These are phyloP conservation scores for Drosophila buzzatii DNA, from an alignment of 2,888 invertebrate genomes.

Conservation along the genomic window DNA sequence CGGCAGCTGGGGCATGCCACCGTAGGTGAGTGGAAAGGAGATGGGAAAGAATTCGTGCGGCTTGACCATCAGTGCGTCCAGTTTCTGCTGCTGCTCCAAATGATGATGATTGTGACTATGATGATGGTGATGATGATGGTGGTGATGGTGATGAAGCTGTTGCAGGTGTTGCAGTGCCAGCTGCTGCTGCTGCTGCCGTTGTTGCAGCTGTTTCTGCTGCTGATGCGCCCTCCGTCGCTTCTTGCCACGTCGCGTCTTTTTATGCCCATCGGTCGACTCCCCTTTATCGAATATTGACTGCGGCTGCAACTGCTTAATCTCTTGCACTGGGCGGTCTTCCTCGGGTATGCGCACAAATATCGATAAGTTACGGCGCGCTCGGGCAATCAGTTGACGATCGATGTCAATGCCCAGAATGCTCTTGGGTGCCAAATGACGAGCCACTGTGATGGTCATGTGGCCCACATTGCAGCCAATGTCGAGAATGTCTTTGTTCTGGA, in stretches of 20 bases:
- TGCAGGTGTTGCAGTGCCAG: slow-evolving; percentile 30
- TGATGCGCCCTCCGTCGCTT: slow-evolving; percentile 52
- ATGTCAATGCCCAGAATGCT: slow-evolving; percentile 97
- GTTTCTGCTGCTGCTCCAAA: slow-evolving; percentile 83
- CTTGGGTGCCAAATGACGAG: slow-evolving; percentile 93
- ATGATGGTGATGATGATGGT: slow-evolving; percentile 67
- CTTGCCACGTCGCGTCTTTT: slow-evolving; percentile 72
- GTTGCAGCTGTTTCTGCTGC: slow-evolving; percentile 11
- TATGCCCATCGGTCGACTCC: slow-evolving; percentile 31
- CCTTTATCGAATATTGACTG: slow-evolving; percentile 23
- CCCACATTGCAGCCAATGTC: slow-evolving; percentile 99
- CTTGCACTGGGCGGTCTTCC: slow-evolving; percentile 38
- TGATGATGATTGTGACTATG: slow-evolving; percentile 62
- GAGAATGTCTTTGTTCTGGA: slow-evolving; percentile 95
- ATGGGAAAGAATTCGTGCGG: slow-evolving; percentile 89
- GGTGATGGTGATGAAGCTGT: slow-evolving; percentile 47
- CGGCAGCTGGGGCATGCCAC: slow-evolving; percentile 84
- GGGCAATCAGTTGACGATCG: slow-evolving; percentile 92
- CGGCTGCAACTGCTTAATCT: slow-evolving; percentile 18
- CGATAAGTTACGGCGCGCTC: slow-evolving; percentile 85
- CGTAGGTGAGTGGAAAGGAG: slow-evolving; percentile 95
- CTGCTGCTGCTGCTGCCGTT: slow-evolving; percentile 18
- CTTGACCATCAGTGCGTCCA: slow-evolving; percentile 79
- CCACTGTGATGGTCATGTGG: slow-evolving; percentile 95
- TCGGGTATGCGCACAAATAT: slow-evolving; percentile 84